These are phyloP conservation scores for Setipinna tenuifilis DNA, from an alignment of 2,797 vertebrate genomes.

Conservation along the genomic window DNA sequence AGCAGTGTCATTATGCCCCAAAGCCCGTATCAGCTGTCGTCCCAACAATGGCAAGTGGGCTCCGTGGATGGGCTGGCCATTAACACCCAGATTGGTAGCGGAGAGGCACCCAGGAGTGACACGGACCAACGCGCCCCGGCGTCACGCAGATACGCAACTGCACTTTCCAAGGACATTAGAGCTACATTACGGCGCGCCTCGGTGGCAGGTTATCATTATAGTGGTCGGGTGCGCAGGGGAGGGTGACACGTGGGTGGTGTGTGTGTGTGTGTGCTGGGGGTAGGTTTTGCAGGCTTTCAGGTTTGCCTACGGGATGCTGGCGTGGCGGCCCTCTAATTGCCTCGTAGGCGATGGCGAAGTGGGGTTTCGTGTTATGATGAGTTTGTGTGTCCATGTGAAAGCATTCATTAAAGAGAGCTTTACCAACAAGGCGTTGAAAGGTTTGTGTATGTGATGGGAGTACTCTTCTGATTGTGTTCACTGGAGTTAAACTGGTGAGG, in stretches of 20 bases:
- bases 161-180: constrained; percentile 75
- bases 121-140: constrained; percentile 60
- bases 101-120: constrained; percentile 36
- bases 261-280: too few relatives aligned
- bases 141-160: constrained; percentile 60
- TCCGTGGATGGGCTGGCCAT: constrained; percentile 60
- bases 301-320: constrained; percentile 64
- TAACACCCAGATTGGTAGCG: constrained; percentile 51
- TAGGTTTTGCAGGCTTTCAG: constrained; percentile 71
- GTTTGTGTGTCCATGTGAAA: constrained; percentile 18
- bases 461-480: too few relatives aligned
- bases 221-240: constrained; percentile 67
- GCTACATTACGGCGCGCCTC: constrained; percentile 70
- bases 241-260: constrained; percentile 70
- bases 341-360: constrained; percentile 74
- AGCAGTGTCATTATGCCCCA: constrained; percentile 58
- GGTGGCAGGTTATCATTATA: constrained; percentile 79
- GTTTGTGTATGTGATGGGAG: too few relatives aligned
- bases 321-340: constrained; percentile 62
- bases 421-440: too few relatives aligned
- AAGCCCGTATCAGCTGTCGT: constrained; percentile 64
- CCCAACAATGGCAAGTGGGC: constrained; percentile 20
- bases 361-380: constrained; percentile 69
- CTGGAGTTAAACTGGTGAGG: too few relatives aligned
- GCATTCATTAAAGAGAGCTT: too few relatives aligned